These are phyloP conservation scores for Cydia splendana DNA, from an alignment of 1,140 invertebrate species.

Conservation along the genomic window DNA sequence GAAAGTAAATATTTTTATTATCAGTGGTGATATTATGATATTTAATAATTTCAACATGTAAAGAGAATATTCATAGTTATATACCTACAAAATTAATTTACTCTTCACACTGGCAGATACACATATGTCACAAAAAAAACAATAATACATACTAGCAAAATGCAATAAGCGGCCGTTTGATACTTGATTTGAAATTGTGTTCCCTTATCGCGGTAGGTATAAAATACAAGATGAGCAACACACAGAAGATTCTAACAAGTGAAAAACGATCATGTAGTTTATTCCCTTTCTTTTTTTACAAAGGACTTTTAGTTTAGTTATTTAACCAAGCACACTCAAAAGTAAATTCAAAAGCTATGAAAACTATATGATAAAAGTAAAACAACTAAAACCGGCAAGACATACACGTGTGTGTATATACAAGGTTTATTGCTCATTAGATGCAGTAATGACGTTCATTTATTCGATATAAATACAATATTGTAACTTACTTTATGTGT, in stretches of 20 bases:
- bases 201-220: conserved; percentile 7
- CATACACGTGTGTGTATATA: not conserved
- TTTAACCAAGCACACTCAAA: not conserved
- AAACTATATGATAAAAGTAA: not conserved
- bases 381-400: conserved; percentile 5
- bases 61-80: too few species aligned
- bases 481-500: not conserved
- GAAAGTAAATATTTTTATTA: conserved; percentile 42
- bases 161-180: not conserved
- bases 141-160: not conserved
- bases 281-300: not conserved
- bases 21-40: not conserved
- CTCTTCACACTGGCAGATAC: not conserved
- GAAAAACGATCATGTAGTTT: not conserved
- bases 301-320: not conserved
- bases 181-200: not conserved
- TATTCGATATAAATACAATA: not conserved
- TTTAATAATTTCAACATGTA: not conserved
- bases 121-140: not conserved
- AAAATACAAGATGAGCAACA: not conserved
- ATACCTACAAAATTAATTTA: too few species aligned
- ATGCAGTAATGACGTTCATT: not conserved
- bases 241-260: not conserved
- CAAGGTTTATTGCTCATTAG: not conserved
- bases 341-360: not conserved